These are phyloP conservation scores for Brachionus rotundiformis DNA, from an alignment of 1,140 invertebrate genomes.

Conservation along the genomic window DNA sequence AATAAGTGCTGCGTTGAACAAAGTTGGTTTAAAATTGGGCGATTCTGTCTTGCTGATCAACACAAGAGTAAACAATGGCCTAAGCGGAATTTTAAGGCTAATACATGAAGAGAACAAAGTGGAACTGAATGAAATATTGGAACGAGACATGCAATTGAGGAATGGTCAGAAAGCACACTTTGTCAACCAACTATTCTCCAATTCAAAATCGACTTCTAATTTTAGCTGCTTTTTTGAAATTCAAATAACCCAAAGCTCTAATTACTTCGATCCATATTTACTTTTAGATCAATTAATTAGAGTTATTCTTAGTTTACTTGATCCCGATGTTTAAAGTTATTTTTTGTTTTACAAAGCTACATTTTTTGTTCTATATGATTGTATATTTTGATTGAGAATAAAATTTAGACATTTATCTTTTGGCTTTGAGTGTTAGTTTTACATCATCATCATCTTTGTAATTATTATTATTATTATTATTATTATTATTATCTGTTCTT, in stretches of 20 bases:
- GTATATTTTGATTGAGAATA: slow-evolving; percentile 33
- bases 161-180: not conserved
- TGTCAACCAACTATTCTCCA: not conserved
- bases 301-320: not conserved
- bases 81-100: not conserved
- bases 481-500: too few species aligned
- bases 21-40: slow-evolving; percentile 1
- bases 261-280: slow-evolving; percentile 32
- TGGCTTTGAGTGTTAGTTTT: not conserved
- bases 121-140: not conserved
- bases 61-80: not conserved
- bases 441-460: not conserved
- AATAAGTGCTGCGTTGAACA: not conserved
- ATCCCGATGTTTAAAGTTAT: not conserved
- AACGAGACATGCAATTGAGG: not conserved
- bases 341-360: not conserved
- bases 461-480: too few species aligned
- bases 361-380: not conserved
- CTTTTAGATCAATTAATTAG: slow-evolving; percentile 27
- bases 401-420: slow-evolving; percentile 4
- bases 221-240: slow-evolving; percentile 21
- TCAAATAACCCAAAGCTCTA: not conserved
- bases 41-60: not conserved
- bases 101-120: not conserved
- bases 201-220: not conserved